phyloP scores from a whole-genome alignment of 2,888 invertebrate species.

The Lymantria dispar region DNA sequence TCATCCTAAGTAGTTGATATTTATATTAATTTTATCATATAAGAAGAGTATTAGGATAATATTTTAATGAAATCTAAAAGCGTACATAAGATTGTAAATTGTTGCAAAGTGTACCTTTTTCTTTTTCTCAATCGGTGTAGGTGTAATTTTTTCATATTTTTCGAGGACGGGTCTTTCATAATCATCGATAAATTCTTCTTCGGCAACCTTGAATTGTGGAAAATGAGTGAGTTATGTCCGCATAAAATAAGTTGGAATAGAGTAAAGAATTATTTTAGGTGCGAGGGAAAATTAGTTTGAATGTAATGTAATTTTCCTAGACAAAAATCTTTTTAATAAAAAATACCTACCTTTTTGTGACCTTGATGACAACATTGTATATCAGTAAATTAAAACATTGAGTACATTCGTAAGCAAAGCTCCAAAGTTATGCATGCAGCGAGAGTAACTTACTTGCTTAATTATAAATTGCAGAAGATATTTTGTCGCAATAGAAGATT shows the following conservation, averaged over 20 bases:
- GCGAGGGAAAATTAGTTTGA: neutral
- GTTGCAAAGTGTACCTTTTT: slow-evolving; percentile 67
- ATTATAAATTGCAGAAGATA: slow-evolving; percentile 24
- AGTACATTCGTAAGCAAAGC: slow-evolving; percentile 49
- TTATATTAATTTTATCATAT: neutral
- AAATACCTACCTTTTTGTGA: slow-evolving; percentile 6
- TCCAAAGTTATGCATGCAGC: slow-evolving; percentile 44
- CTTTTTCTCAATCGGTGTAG: slow-evolving; percentile 76
- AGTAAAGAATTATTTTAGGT: no score
- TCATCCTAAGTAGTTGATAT: slow-evolving; percentile 48
- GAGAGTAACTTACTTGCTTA: slow-evolving; percentile 33
- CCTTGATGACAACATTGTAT: slow-evolving; percentile 5
- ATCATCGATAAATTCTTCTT: slow-evolving; percentile 83
- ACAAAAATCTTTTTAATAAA: no score
- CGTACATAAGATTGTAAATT: neutral
- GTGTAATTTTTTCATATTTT: slow-evolving; percentile 84
- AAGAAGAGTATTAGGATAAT: neutral
- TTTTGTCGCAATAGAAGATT: slow-evolving; percentile 39
- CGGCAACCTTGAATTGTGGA: slow-evolving; percentile 60
- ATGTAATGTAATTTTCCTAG: neutral
- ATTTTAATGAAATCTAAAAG: neutral
- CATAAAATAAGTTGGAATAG: neutral
- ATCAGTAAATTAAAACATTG: neutral
- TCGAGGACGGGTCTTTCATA: slow-evolving; percentile 89
- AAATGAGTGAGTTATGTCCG: slow-evolving; percentile 27